Conservation (phyloP, 2,113 vertebrate genomes). For the Scomber japonicus region DNA sequence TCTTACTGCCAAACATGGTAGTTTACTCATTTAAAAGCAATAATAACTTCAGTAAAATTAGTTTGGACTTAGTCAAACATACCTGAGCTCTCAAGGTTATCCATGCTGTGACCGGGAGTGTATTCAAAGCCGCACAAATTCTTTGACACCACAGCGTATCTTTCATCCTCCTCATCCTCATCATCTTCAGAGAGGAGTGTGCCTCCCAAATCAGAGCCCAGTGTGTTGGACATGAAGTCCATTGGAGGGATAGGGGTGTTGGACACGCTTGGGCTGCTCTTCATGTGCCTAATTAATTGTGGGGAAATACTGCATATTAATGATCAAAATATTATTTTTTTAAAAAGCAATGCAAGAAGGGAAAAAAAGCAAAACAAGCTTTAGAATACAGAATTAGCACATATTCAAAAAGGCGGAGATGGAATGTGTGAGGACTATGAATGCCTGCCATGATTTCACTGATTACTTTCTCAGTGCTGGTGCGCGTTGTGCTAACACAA, state of each 20-base stretch:
- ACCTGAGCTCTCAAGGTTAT: constrained; percentile 90
- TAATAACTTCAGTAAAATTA: background rate
- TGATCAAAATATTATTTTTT: background rate
- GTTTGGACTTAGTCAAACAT: constrained; percentile 18
- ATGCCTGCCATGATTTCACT: constrained; percentile 70
- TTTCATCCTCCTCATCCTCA: constrained; percentile 88
- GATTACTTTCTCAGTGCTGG: constrained; percentile 70
- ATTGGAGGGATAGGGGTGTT: constrained; percentile 90
- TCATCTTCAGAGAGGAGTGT: constrained; percentile 90
- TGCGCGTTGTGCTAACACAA: constrained; percentile 78
- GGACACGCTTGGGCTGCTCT: constrained; percentile 92
- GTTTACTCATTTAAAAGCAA: constrained; percentile 16
- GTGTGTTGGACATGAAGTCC: constrained; percentile 92
- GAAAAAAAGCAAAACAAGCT: constrained; percentile 49
- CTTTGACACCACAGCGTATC: constrained; percentile 87
- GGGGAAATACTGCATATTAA: constrained; percentile 55
- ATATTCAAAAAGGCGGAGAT: constrained; percentile 46
- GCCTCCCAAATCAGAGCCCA: constrained; percentile 94
- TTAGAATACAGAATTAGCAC: constrained; percentile 40
- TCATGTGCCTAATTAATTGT: constrained; percentile 91
- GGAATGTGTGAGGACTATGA: constrained; percentile 55
- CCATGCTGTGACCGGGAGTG: constrained; percentile 90
- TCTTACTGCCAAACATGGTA: background rate
- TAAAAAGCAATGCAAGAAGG: constrained; percentile 14
- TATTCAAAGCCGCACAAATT: constrained; percentile 92